Percentiles rank a stretch among this genome's conserved stretches.
These are phyloP conservation scores for Cotesia vestalis DNA, from an alignment of 1,140 invertebrate genomes.

Conservation along the genomic window DNA sequence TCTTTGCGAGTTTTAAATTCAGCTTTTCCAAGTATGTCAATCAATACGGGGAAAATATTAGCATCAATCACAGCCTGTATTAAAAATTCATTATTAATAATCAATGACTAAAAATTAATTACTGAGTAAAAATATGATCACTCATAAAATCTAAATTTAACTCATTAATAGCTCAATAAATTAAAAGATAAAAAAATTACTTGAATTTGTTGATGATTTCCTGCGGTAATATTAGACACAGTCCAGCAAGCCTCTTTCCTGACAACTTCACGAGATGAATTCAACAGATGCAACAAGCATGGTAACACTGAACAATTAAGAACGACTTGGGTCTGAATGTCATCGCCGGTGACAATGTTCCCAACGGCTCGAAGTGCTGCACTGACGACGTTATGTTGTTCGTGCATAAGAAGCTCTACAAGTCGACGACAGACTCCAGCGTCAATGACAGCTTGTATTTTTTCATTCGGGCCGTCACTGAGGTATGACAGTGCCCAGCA, in stretches of 20 bases:
- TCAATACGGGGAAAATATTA: constrained; percentile 92
- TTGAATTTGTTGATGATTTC: constrained; percentile 93
- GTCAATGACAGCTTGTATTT: constrained; percentile 97
- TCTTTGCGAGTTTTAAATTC: constrained; percentile 98
- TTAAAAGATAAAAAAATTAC: constrained; percentile 55
- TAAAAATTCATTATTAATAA: constrained; percentile 37
- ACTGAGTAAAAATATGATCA: too few species aligned
- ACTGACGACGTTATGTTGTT: constrained; percentile 90
- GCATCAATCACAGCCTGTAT: constrained; percentile 92
- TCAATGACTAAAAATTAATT: neutral
- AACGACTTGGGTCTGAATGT: constrained; percentile 94
- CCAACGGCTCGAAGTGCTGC: constrained; percentile 95
- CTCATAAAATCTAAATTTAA: too few species aligned
- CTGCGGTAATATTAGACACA: constrained; percentile 97
- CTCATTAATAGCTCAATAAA: neutral
- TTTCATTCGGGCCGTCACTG: constrained; percentile 96
- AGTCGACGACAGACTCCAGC: constrained; percentile 93
- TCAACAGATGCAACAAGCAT: constrained; percentile 83
- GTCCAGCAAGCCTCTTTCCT: constrained; percentile 99
- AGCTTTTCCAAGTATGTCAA: constrained; percentile 89
- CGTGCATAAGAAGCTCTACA: constrained; percentile 92
- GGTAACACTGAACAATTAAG: constrained; percentile 90
- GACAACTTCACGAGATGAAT: constrained; percentile 83
- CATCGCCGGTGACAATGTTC: constrained; percentile 98
- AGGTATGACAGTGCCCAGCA: constrained; percentile 91